These are phyloP conservation scores for Cerceris rybyensis DNA, from an alignment of 2,888 invertebrate genomes.

Conservation along the genomic window DNA sequence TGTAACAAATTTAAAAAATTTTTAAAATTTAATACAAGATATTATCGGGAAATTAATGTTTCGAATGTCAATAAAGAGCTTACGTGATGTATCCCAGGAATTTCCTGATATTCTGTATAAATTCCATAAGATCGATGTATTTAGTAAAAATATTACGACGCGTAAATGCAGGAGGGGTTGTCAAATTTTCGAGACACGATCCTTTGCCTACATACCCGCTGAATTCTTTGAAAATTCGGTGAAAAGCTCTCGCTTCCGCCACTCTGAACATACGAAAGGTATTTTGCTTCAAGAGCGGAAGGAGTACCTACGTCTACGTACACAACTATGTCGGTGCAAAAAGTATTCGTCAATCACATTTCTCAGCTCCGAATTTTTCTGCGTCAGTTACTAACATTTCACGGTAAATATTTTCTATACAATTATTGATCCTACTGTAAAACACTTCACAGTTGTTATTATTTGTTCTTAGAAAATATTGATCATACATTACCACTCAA, in stretches of 20 bases:
- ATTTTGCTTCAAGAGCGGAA: background rate
- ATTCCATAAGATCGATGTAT: background rate
- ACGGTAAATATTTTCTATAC: no score
- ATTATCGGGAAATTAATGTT: no score
- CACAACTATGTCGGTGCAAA: background rate
- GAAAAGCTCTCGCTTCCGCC: background rate
- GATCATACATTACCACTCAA: no score
- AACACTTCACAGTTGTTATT: no score
- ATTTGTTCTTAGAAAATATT: no score
- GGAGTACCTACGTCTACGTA: background rate
- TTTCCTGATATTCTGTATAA: background rate
- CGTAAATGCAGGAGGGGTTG: background rate
- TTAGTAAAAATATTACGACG: background rate
- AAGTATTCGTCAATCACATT: background rate
- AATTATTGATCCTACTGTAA: no score
- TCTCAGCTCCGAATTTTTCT: background rate
- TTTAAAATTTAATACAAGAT: no score
- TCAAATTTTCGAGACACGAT: background rate
- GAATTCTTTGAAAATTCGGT: constrained; percentile 2
- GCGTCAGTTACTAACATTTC: background rate
- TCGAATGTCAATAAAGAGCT: no score
- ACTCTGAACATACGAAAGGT: background rate
- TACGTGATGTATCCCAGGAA: background rate
- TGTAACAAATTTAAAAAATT: no score
- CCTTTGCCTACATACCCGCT: background rate